Evolutionary conservation across 92 coral and sea anemone species (phyloP).

Genomic region (Diadumene lineata): DNA sequence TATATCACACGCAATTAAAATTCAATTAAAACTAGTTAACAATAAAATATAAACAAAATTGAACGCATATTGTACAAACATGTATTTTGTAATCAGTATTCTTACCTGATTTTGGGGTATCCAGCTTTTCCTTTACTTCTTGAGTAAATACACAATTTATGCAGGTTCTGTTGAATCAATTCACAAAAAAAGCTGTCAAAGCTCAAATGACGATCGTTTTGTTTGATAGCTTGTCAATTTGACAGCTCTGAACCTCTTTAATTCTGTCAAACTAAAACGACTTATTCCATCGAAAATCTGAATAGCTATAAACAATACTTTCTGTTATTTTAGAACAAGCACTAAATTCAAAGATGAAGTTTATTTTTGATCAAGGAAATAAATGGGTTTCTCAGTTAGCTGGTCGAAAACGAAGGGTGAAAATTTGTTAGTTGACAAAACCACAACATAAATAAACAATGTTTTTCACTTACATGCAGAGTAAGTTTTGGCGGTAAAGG

Average conservation of each 20-base stretch:
- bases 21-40: too few relatives aligned
- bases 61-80: too few relatives aligned
- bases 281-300: neutral
- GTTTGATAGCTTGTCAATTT: neutral
- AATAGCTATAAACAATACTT: neutral
- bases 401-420: neutral
- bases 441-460: neutral
- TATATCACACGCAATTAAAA: too few relatives aligned
- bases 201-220: too few relatives aligned
- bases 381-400: too few relatives aligned
- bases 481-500: conserved; percentile 94
- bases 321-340: neutral
- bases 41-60: too few relatives aligned
- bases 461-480: conserved; percentile 62
- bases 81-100: too few relatives aligned
- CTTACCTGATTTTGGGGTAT: conserved; percentile 87
- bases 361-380: too few relatives aligned
- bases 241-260: neutral
- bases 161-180: conserved; percentile 63
- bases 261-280: neutral
- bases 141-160: conserved; percentile 85
- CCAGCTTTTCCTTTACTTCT: conserved; percentile 92
- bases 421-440: neutral
- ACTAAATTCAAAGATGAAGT: too few relatives aligned
- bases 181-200: neutral